Conservation (phyloP, 2,797 vertebrate genomes). For the Rachycentron canadum region DNA sequence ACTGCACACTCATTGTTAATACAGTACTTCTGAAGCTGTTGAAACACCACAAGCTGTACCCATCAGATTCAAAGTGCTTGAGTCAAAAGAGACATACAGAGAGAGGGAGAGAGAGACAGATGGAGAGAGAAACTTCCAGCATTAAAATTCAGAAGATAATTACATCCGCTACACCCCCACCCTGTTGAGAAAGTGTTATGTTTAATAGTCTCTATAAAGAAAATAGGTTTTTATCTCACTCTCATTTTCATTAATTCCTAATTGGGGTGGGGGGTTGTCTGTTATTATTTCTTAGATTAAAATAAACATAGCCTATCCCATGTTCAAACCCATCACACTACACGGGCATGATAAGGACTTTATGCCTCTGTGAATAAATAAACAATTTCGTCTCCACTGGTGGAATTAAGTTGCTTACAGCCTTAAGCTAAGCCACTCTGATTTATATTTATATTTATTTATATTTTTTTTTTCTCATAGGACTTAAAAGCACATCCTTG, state of each 20-base stretch:
- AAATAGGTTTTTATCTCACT: slow-evolving; percentile 90
- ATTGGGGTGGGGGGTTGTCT: slow-evolving; percentile 91
- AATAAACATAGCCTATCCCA: slow-evolving; percentile 91
- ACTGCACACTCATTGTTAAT: slow-evolving; percentile 66
- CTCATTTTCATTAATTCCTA: slow-evolving; percentile 93
- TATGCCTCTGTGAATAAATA: slow-evolving; percentile 89
- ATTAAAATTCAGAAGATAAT: slow-evolving; percentile 91
- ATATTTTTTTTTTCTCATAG: slow-evolving; percentile 78
- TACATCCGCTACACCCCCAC: slow-evolving; percentile 87
- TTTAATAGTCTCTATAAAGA: slow-evolving; percentile 92
- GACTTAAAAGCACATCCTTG: slow-evolving; percentile 87
- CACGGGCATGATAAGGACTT: slow-evolving; percentile 88
- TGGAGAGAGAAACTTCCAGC: slow-evolving; percentile 83
- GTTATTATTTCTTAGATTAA: slow-evolving; percentile 93
- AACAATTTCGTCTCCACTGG: slow-evolving; percentile 88
- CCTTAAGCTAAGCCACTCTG: slow-evolving; percentile 88
- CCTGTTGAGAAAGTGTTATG: slow-evolving; percentile 90
- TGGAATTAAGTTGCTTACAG: slow-evolving; percentile 90
- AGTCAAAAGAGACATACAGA: slow-evolving; percentile 79
- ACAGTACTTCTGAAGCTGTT: slow-evolving; percentile 78
- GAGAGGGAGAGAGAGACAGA: slow-evolving; percentile 47
- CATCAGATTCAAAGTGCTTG: slow-evolving; percentile 83
- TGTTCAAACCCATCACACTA: slow-evolving; percentile 91
- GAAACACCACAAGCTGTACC: slow-evolving; percentile 81
- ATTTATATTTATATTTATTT: slow-evolving; percentile 82